Base-by-base conservation (phyloP, 2,797 vertebrate species). In the Pterois miles region DNA sequence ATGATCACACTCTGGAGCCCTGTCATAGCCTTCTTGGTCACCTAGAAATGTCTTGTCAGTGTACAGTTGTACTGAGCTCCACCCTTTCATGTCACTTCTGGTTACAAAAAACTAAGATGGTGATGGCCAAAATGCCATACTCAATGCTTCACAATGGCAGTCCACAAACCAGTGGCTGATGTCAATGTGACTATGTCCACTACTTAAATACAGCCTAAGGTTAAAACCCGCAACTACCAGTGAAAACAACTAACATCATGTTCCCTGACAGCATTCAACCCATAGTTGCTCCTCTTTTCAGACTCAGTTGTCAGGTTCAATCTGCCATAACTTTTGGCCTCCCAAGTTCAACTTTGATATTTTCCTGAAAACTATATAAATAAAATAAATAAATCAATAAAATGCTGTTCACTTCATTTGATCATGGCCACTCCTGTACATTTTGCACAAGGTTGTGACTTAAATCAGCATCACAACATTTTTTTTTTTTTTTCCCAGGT, bases 231-330 rank as follows among this genome's bases (percentile, higher is more conserved):
- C 29, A 65, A 29, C 29, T 50, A 20, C 18, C 29, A 57, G 36
- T 22, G 12, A 25, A 52, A 50, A 71, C 53, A 72, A 34, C 29
- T 31, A 20, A 65, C 13, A 43, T 67, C 36, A n/a, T 40, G 25
- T 53, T 69, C 33, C 56, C 22, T 16, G 38, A 58, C 50, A 38
- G 65, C 36, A 8, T 48, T 64, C 14, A 34, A 29, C 14, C 16
- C 23, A 4, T 10, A 8, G 56, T 2, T 25, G 7, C 23, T 74
- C 6, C 18, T 70, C 27, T 43, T 53, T 23, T 76, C 7, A 54
- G 33, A 75, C 62, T 80, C n/a, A 75, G 22, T 50, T 68, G 56
- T 78, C 63, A 60, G 38, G 27, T 71, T 80, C 31, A 48, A 14
- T 60, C 69, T 48, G 46, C 46, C 22, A 4, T 23, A 52, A 64